phyloP scores from a whole-genome alignment of 2,113 vertebrate species.

The Nestor notabilis region DNA sequence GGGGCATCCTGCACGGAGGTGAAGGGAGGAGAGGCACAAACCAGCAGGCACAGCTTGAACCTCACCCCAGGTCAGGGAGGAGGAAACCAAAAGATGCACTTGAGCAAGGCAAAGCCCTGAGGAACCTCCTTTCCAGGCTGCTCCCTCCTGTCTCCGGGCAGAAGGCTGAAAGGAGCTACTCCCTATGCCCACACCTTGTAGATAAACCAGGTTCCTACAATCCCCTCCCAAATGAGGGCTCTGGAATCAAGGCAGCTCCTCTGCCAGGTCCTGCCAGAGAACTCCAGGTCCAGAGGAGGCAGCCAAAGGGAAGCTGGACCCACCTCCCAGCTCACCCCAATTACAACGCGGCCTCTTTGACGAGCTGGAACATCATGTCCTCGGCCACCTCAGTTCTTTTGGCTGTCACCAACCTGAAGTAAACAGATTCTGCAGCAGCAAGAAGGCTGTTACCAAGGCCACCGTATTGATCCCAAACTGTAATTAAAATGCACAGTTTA shows the following conservation, averaged over 20 bases:
- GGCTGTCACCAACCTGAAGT: slow-evolving; percentile 66
- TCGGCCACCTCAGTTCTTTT: slow-evolving; percentile 55
- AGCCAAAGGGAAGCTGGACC: neutral
- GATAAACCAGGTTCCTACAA: neutral
- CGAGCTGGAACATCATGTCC: slow-evolving; percentile 71
- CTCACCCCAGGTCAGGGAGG: neutral
- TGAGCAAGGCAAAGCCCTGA: neutral
- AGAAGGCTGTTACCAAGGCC: slow-evolving; percentile 78
- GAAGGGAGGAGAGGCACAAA: neutral
- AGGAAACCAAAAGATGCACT: neutral
- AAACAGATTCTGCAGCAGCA: slow-evolving; percentile 80
- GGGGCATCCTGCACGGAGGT: neutral
- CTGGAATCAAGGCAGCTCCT: neutral
- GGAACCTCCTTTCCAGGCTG: neutral
- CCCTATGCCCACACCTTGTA: neutral
- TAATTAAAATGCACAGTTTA: slow-evolving; percentile 74
- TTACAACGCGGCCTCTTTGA: slow-evolving; percentile 37
- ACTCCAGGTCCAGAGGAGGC: neutral
- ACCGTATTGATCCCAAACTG: slow-evolving; percentile 74
- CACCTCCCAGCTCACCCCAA: neutral
- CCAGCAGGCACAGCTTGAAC: neutral
- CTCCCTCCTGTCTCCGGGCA: neutral
- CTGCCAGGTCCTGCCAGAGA: neutral
- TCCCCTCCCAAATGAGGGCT: neutral
- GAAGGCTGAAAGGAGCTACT: neutral